Percentiles rank a stretch among this genome's conserved stretches.
Conservation (phyloP, 2,113 vertebrate species). For the Marmota monax region DNA sequence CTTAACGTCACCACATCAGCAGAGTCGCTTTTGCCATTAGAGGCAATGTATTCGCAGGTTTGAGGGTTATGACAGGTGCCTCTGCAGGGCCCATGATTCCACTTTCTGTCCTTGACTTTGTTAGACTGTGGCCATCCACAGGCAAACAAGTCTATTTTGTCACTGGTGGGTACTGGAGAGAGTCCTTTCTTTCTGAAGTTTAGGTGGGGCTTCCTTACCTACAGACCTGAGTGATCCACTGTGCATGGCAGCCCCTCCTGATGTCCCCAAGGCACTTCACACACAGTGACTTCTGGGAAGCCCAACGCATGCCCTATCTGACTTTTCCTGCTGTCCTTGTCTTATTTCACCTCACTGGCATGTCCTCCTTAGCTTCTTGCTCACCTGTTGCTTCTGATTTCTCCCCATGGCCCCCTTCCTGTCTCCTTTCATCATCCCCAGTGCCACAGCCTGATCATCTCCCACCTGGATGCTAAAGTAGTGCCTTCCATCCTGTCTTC, state of each 20-base stretch:
- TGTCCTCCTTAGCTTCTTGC: rapidly evolving
- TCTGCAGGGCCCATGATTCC: neutral
- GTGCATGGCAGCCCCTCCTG: neutral
- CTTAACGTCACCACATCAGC: neutral
- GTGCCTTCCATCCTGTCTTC: neutral
- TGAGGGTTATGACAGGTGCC: rapidly evolving
- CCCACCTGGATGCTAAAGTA: rapidly evolving
- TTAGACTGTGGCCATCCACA: neutral
- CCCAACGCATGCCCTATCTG: neutral
- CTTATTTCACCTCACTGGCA: rapidly evolving
- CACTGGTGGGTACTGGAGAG: too few relatives aligned
- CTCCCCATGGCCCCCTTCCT: rapidly evolving
- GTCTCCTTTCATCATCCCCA: neutral
- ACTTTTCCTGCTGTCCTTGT: too few relatives aligned
- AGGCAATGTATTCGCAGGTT: neutral
- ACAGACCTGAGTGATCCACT: neutral
- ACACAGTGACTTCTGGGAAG: neutral
- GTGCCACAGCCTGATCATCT: too few relatives aligned
- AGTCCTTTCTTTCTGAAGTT: neutral
- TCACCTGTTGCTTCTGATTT: rapidly evolving
- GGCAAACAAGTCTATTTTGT: neutral
- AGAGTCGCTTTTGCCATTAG: neutral
- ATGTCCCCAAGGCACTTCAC: too few relatives aligned
- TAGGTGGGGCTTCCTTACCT: neutral
- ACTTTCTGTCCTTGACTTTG: neutral